These are phyloP conservation scores for Eupithecia exiguata DNA, from an alignment of 2,888 invertebrate species.

Conservation along the genomic window DNA sequence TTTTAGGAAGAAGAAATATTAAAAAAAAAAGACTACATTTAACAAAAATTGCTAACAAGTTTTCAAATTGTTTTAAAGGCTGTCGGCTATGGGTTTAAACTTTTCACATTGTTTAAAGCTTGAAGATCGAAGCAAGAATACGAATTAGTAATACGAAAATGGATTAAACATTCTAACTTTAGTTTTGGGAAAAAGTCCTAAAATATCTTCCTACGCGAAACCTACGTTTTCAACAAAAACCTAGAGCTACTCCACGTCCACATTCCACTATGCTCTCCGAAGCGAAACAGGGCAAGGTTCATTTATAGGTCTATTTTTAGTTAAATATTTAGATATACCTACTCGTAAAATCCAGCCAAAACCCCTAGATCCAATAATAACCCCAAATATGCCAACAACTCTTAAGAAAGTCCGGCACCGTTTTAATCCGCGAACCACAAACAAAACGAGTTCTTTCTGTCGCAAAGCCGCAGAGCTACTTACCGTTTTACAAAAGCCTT, in stretches of 20 bases:
- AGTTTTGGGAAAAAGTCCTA: neutral
- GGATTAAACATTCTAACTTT: neutral
- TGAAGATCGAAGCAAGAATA: neutral
- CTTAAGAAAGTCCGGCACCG: neutral
- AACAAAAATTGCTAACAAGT: neutral
- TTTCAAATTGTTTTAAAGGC: neutral
- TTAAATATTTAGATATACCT: no score
- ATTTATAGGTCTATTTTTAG: neutral
- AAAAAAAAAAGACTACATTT: no score
- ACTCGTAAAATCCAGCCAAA: no score
- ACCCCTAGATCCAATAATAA: neutral
- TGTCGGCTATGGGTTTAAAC: no score
- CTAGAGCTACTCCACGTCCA: neutral
- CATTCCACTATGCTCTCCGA: neutral
- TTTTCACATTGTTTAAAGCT: neutral
- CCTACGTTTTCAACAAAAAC: neutral
- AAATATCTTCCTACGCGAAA: neutral
- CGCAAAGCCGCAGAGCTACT: conserved; percentile 45
- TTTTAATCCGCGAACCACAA: conserved; percentile 18
- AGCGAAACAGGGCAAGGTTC: neutral
- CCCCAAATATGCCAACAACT: neutral
- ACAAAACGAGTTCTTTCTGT: conserved; percentile 32
- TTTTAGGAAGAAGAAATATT: no score
- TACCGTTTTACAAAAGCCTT: conserved; percentile 51
- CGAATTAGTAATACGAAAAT: neutral